Evolutionary conservation across 1,140 invertebrate genomes (phyloP), one percentile per base, ranked within the genome.

Genomic region (Papilio helenus): DNA sequence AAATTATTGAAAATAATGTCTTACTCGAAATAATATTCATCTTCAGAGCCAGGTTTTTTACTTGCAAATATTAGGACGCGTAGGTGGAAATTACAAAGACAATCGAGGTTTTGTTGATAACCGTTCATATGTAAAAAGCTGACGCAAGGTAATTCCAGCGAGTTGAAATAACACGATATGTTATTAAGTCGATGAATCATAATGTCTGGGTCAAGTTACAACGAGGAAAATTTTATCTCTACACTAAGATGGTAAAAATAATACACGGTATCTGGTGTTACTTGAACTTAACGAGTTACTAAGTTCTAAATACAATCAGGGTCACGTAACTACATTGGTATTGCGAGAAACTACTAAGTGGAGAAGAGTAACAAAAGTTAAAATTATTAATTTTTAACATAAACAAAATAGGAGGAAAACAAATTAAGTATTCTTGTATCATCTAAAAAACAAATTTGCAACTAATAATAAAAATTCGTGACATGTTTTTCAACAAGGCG

Each of bases 121-220:
- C 8, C 29, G 29, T 76, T 34, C 55, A 61, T 61, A 58, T 23
- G 73, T 76, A 55, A 44, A 23, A 77, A 61, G 76, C 58, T 77
- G 76, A 77, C 76, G 76, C 76, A 77, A 77, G 76, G 76, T 61
- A 77, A 77, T 65, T 23, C 76, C 58, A 65, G 20, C 12, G 29
- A 29, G 29, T 65, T 61, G 55, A 61, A 77, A 42, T 65, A 77
- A 77, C 76, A 44, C 34, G 55, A 58, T 77, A 77, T 77, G 34
- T 77, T 77, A 77, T 77, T 77, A 77, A 77, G 76, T 12, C 34
- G 76, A 77, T 77, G 76, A 77, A 39, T 77, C 76, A 77, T 77
- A 65, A 76, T 76, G 74, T 76, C 74, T 77, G 76, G 76, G 76
- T 77, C 76, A 77, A 65, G 76, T 77, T 44, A 77, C 76, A 77